Percentiles rank a stretch among this genome's conserved stretches.
Conservation (phyloP, 2,113 vertebrate genomes). For the Axis porcinus region DNA sequence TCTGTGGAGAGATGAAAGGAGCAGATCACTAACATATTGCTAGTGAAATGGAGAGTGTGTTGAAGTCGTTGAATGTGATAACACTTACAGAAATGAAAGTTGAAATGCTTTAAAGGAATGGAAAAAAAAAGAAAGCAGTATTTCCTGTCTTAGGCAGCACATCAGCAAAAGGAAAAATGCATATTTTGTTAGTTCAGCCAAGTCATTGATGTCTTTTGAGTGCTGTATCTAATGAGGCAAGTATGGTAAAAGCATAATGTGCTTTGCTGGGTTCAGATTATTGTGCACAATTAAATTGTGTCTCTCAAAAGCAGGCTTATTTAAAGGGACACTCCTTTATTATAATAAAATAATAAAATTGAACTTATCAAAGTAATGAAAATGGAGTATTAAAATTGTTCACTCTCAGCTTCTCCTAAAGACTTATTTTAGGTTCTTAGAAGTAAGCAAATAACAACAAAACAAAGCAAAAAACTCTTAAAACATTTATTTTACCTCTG, state of each 20-base stretch:
- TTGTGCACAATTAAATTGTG: slow-evolving; percentile 40
- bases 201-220: slow-evolving; percentile 75
- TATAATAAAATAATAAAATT: slow-evolving; percentile 27
- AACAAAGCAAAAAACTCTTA: not conserved
- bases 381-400: not conserved
- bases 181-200: slow-evolving; percentile 69
- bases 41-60: slow-evolving; percentile 67
- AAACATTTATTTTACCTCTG: not conserved
- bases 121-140: not conserved
- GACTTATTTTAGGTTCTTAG: not conserved
- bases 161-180: slow-evolving; percentile 68
- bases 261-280: slow-evolving; percentile 53
- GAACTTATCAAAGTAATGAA: slow-evolving; percentile 35
- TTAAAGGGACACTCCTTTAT: not conserved
- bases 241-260: slow-evolving; percentile 60
- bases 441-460: not conserved
- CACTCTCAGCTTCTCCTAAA: not conserved
- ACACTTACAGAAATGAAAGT: slow-evolving; percentile 74
- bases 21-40: slow-evolving; percentile 76
- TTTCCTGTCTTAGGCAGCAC: slow-evolving; percentile 61
- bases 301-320: slow-evolving; percentile 42
- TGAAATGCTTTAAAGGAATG: slow-evolving; percentile 73
- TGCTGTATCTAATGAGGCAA: slow-evolving; percentile 75
- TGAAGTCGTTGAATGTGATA: slow-evolving; percentile 70
- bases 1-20: slow-evolving; percentile 77